phyloP scores from a whole-genome alignment of 2,797 vertebrate species.

The Enteromius thamalakanensis region DNA sequence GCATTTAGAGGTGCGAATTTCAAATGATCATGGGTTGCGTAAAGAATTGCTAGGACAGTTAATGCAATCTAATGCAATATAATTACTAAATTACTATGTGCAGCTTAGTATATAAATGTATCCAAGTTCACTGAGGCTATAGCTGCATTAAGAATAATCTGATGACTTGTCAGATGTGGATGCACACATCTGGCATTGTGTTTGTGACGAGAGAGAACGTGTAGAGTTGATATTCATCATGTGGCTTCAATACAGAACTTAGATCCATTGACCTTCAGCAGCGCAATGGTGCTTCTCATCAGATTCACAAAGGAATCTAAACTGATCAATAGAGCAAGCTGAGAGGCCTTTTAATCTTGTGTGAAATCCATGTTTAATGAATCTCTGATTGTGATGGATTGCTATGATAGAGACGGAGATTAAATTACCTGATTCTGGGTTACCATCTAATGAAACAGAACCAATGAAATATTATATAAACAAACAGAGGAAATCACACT shows the following conservation, averaged over 20 bases:
- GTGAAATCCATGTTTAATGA: constrained; percentile 42
- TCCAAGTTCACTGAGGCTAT: neutral
- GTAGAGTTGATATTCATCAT: neutral
- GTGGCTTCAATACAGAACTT: neutral
- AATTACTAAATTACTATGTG: neutral
- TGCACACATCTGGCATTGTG: neutral
- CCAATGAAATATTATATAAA: constrained; percentile 31
- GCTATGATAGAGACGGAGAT: constrained; percentile 27
- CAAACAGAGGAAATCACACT: constrained; percentile 26
- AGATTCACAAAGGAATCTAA: constrained; percentile 24
- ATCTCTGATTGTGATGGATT: constrained; percentile 28
- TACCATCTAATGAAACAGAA: constrained; percentile 18
- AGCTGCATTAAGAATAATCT: neutral
- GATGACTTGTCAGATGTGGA: neutral
- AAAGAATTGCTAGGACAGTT: neutral
- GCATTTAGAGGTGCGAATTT: too few species aligned
- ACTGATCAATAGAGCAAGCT: constrained; percentile 15
- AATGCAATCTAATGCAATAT: neutral
- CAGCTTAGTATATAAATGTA: neutral
- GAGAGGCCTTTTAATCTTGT: constrained; percentile 45
- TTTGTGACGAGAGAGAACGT: neutral
- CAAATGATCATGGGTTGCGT: too few species aligned
- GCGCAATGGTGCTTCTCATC: neutral
- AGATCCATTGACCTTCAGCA: constrained; percentile 6
- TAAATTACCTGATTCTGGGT: constrained; percentile 31